Base-by-base conservation (phyloP, 2,113 vertebrate species). In the Delphinapterus leucas region DNA sequence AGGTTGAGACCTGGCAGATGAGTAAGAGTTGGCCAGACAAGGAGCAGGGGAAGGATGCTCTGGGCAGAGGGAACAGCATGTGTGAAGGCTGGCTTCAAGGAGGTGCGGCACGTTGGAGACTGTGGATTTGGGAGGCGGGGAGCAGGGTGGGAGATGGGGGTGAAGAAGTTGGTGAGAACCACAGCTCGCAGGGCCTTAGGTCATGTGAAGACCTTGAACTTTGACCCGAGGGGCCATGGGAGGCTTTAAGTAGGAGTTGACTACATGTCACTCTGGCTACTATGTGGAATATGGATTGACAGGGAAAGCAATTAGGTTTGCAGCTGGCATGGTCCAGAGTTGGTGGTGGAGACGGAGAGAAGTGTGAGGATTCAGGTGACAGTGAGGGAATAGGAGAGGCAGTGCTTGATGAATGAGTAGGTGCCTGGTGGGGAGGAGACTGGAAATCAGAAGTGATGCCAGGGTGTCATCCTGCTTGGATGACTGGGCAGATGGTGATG, bases 401-500 rank as follows among this genome's bases (percentile, higher is more conserved):
- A 26, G 5, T 25, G 5, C 11, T 26, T 47, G 41, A 12, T 33
- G 44, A 31, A 18, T 28, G 23, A 55, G 21, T 2, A 1, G 11
- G 53, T 15, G 6, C 8, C 28, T 25, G 80, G 41, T 0, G 18
- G 9, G 1, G 15, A 63, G 61, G 15, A 58, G 13, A 36, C 38
- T 7, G 85, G 38, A 31, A 9, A 49, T 44, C 1, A 8, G 2
- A 70, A 10, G 0, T 0, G 3, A 17, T 3, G n/a, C 61, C 20
- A 14, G 15, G 60, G 26, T 5, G 0, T 18, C 36, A 1, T 0
- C 38, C 47, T 28, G 7, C 53, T 3, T 0, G 17, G 47, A 47
- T 21, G 31, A 5, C 5, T 0, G 53, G 15, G n/a, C 1, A 4
- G 18, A 2, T 4, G 6, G 65, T 5, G 2, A 7, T 8, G 25